Evolutionary conservation across 2,113 vertebrate genomes (phyloP).

Genomic region (Aphelocoma coerulescens): DNA sequence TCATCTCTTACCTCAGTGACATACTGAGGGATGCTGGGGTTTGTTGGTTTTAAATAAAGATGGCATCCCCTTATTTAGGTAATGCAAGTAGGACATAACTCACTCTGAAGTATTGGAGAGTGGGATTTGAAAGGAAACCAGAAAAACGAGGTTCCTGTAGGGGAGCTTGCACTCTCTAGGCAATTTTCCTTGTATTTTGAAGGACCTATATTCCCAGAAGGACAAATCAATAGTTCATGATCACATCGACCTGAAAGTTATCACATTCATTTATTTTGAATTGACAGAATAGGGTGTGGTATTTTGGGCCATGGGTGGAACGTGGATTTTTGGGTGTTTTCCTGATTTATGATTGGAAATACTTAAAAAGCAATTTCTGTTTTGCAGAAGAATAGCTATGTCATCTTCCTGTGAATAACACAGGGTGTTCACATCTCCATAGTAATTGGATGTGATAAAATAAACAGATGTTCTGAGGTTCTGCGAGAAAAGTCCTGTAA

Average conservation of each 20-base stretch:
- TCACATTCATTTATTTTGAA: neutral
- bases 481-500: neutral
- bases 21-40: neutral
- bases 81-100: neutral
- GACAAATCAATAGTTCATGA: neutral
- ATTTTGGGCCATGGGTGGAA: neutral
- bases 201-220: neutral
- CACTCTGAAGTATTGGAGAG: neutral
- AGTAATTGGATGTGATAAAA: constrained; percentile 46
- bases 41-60: neutral
- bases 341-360: constrained; percentile 57
- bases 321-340: constrained; percentile 16
- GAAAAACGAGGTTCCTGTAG: neutral
- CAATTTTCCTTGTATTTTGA: neutral
- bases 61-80: neutral
- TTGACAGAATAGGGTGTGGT: constrained; percentile 24
- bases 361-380: constrained; percentile 54
- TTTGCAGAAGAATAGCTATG: constrained; percentile 60
- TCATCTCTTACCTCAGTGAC: neutral
- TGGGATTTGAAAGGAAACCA: neutral
- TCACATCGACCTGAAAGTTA: neutral
- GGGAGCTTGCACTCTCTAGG: neutral
- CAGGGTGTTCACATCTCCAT: constrained; percentile 59
- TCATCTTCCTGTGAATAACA: constrained; percentile 64
- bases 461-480: constrained; percentile 45